A percentile compares a stretch with the other conserved stretches of the same genome.
Conservation (phyloP, 2,113 vertebrate genomes). For the Morone chrysops region DNA sequence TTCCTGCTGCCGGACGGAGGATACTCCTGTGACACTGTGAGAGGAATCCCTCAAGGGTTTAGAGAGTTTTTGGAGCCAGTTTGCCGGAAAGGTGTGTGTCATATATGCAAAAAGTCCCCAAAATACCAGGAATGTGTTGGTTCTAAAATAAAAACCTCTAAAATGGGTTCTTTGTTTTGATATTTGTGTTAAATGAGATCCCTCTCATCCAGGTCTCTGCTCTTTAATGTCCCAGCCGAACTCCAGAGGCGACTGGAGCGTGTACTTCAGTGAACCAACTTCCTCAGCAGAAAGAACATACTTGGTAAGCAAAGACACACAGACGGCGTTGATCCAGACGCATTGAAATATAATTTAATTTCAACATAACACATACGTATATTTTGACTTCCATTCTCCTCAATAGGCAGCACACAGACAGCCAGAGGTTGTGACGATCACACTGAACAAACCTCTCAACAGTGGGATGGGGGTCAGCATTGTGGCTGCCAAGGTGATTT, state of each 20-base stretch:
- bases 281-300: conserved; percentile 81
- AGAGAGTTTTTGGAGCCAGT: conserved; percentile 93
- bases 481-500: conserved; percentile 93
- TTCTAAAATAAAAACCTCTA: neutral
- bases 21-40: conserved; percentile 91
- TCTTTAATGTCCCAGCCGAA: conserved; percentile 84
- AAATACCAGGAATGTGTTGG: neutral
- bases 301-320: conserved; percentile 75
- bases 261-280: conserved; percentile 87
- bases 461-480: conserved; percentile 96
- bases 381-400: neutral
- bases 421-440: conserved; percentile 89
- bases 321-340: neutral
- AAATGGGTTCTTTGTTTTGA: neutral
- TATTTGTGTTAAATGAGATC: neutral
- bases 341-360: neutral
- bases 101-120: neutral
- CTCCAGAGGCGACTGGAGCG: conserved; percentile 89
- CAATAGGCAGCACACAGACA: conserved; percentile 85
- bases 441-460: conserved; percentile 89
- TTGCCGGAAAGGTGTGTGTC: conserved; percentile 88
- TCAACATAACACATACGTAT: neutral
- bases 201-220: conserved; percentile 87
- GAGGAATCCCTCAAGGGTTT: conserved; percentile 90
- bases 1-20: conserved; percentile 95